Evolutionary conservation across 2,113 vertebrate genomes (phyloP).

Genomic region (Chauna torquata): DNA sequence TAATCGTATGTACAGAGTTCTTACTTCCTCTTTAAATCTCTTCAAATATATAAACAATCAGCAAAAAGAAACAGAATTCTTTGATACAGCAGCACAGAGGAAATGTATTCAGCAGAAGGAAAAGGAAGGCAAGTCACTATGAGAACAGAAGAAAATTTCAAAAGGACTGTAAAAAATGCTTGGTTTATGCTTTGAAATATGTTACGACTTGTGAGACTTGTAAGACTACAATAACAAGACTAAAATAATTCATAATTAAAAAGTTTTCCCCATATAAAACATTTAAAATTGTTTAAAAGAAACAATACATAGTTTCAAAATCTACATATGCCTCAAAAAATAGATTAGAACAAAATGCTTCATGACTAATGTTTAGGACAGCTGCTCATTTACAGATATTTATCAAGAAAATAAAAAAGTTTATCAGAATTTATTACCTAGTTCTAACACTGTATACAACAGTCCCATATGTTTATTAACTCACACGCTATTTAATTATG

Average conservation of each 20-base stretch:
- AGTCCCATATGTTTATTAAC: background rate
- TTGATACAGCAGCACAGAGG: slow-evolving; percentile 59
- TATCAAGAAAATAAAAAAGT: background rate
- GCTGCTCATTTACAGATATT: background rate
- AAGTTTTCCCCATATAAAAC: background rate
- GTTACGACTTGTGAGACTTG: background rate
- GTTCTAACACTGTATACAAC: background rate
- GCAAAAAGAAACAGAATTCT: slow-evolving; percentile 40
- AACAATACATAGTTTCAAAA: background rate
- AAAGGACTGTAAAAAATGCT: background rate
- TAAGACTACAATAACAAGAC: background rate
- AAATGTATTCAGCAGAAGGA: slow-evolving; percentile 59
- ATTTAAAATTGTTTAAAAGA: background rate
- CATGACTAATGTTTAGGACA: background rate
- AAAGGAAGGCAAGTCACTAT: slow-evolving; percentile 36
- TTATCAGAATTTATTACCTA: background rate
- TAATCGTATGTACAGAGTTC: background rate
- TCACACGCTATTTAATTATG: background rate
- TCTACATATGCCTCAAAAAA: background rate
- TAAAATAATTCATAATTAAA: slow-evolving; percentile 42
- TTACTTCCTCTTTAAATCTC: slow-evolving; percentile 48
- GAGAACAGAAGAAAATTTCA: slow-evolving; percentile 51
- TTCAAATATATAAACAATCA: slow-evolving; percentile 65
- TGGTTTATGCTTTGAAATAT: slow-evolving; percentile 36
- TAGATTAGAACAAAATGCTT: background rate